Base-by-base conservation (phyloP, 2,888 invertebrate species). In the Zygothrica quintamaculata region DNA sequence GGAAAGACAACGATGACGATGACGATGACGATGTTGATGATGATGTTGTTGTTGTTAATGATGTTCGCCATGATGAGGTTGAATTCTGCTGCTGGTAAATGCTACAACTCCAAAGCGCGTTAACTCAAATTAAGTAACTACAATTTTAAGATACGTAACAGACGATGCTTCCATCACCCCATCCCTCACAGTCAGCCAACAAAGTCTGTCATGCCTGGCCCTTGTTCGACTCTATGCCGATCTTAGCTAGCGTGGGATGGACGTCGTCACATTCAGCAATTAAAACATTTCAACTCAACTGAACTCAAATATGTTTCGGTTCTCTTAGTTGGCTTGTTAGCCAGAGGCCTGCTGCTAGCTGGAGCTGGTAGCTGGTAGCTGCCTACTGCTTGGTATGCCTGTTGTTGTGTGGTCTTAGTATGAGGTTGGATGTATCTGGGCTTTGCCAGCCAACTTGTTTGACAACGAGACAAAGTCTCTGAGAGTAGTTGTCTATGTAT, bases 81-180 rank as follows among this genome's bases (percentile, higher is more conserved):
- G 43, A 22, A 13, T 11, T 12, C 5, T 51, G 16, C 39, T 44
- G 16, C 18, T 43, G 39, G 34, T 50, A 58, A 81, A 68, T 62
- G 65, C 62, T 37, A 68, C 56, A 74, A 64, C 67, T 84, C 55
- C 16, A 52, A 68, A 77, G 81, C 84, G 80, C 84, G 85, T 80
- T 80, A 81, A 71, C 84, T 84, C 67, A 80, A 87, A 87, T 80
- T 87, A 74, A 71, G 71, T 74, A 80, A 84, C 84, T 84, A 81
- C 77, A 79, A 79, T 85, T 79, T 68, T 70, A 87, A 87, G 84
- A 59, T 15, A 25, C 5, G 26, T 11, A 26, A 6, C n/a, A 2
- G 11, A 13, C 50, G n/a, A n/a, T n/a, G n/a, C n/a, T n/a, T n/a
- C n/a, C n/a, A n/a, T n/a, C n/a, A n/a, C n/a, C n/a, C n/a, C n/a